Conservation (phyloP, 2,113 vertebrate species). For the Perognathus longimembris region DNA sequence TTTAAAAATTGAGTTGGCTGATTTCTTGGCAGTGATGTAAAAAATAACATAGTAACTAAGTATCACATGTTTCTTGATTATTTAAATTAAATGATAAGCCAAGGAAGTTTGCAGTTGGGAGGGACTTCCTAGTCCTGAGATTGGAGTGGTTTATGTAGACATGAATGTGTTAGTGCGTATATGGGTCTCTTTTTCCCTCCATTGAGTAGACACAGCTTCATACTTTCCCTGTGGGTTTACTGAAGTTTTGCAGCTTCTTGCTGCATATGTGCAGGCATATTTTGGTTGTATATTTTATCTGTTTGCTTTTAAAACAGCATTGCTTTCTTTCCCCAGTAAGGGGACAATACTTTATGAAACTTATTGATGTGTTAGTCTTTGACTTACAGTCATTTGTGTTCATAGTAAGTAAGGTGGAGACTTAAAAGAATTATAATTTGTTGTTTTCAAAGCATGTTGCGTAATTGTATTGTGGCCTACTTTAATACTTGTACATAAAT, state of each 20-base stretch:
- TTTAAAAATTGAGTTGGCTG: neutral
- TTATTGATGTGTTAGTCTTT: neutral
- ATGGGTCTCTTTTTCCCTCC: neutral
- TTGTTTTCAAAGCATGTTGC: neutral
- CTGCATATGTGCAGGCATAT: neutral
- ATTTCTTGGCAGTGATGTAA: constrained; percentile 1
- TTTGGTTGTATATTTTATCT: constrained; percentile 30
- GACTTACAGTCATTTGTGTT: constrained; percentile 52
- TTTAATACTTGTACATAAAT: constrained; percentile 13
- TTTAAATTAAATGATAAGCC: constrained; percentile 37
- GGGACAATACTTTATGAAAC: constrained; percentile 35
- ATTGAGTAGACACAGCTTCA: neutral
- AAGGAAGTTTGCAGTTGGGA: constrained; percentile 14
- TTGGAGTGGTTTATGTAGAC: neutral
- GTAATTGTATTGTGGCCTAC: neutral
- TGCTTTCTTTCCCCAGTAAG: constrained; percentile 11
- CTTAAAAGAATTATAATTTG: constrained; percentile 47
- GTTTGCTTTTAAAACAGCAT: constrained; percentile 32
- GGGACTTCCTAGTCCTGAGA: neutral
- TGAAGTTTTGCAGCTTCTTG: too few relatives aligned
- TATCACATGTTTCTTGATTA: neutral
- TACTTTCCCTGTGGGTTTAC: too few relatives aligned
- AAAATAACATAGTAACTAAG: neutral
- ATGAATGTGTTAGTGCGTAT: neutral
- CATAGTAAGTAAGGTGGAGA: neutral